Base-by-base conservation (phyloP, 1,140 invertebrate genomes). In the Pogonomyrmex californicus region DNA sequence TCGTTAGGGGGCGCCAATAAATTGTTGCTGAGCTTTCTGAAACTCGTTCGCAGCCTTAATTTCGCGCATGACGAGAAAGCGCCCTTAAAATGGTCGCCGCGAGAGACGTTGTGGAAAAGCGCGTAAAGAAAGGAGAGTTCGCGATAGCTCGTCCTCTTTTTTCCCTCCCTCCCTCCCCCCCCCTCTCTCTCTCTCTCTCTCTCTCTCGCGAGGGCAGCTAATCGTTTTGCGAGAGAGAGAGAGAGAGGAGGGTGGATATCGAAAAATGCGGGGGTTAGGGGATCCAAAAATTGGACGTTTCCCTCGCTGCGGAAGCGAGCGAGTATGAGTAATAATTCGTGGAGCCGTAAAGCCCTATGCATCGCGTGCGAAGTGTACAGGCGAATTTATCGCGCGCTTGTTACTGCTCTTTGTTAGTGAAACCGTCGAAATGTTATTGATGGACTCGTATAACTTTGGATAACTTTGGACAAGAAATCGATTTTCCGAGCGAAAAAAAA, bases 1-100 rank as follows among this genome's bases (percentile, higher is more conserved):
- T 91, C 79, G 77, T 91, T 86, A 83, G 62, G 54, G 66, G 58
- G 56, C 54, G 68, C 70, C 47, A 63, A 88, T 91, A 86, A 91
- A 91, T 91, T 81, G 87, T 81, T 78, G 73, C 73, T 44, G 85
- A 49, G 62, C 58, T 36, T 66, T 60, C 60, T 60, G 51, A 82
- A n/a, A 41, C 65, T 14, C 44, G 63, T 77, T 36, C 44, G 76
- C 81, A 66, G 60, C 4, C 36, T 85, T 85, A 87, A 90, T 89
- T 77, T 78, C 54, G 63, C 63, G 49, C 85, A 81, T 62, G 38
- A 60, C 38, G 17, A 58, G 47, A 71, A 60, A 54, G 38, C n/a
- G 36, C 66, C 38, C 51, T 17, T 44, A 56, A 89, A 89, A 89
- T 81, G 51, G 30, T 65, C 56, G 66, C 38, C n/a, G 38, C 14